These are phyloP conservation scores for Ophraella communa DNA, from an alignment of 2,888 invertebrate species.

Conservation along the genomic window DNA sequence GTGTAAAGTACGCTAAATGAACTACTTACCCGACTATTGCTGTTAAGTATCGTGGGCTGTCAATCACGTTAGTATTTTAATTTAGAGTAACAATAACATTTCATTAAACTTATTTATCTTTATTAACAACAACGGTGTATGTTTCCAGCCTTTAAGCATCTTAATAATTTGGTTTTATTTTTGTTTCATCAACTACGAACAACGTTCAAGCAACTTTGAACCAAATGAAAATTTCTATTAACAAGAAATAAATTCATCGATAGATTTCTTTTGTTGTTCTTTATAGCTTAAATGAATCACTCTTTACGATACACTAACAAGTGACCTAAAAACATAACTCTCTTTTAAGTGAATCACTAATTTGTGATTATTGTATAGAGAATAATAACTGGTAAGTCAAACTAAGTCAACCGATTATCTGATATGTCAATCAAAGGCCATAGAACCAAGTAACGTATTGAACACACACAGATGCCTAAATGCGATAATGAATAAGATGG, in stretches of 20 bases:
- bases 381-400: background rate
- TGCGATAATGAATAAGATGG: conserved; percentile 12
- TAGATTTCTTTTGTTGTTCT: background rate
- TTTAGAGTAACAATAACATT: conserved; percentile 2
- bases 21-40: background rate
- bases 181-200: background rate
- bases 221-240: too few relatives aligned
- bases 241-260: too few relatives aligned
- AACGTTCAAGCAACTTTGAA: too few relatives aligned
- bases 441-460: conserved; percentile 26
- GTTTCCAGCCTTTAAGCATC: background rate
- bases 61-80: background rate
- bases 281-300: background rate
- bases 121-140: background rate
- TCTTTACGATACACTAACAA: background rate
- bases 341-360: background rate
- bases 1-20: background rate
- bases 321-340: background rate
- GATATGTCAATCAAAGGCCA: conserved; percentile 37
- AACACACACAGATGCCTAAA: conserved; percentile 32
- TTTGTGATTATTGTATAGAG: conserved; percentile 4
- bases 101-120: conserved; percentile 2
- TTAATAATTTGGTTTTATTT: background rate
- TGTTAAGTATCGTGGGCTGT: background rate
- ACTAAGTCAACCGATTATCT: conserved; percentile 28